Base-by-base conservation (phyloP, 2,113 vertebrate genomes). In the Centropus bengalensis region DNA sequence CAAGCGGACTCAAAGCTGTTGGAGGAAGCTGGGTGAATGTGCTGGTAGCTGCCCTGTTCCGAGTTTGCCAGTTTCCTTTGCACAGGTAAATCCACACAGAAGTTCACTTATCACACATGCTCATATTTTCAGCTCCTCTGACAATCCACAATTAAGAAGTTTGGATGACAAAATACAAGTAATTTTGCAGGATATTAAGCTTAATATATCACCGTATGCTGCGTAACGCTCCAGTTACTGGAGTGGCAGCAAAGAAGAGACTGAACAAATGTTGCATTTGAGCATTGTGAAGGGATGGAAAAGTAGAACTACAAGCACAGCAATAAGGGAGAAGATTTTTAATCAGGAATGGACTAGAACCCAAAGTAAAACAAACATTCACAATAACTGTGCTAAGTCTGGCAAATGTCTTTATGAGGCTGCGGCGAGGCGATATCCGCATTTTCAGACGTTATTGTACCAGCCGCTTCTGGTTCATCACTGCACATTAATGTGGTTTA, bases 401-500 rank as follows among this genome's bases (percentile, higher is more conserved):
- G 58, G 51, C 33, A 59, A 77, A 14, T 16, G 58, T 15, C 55
- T 82, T 60, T 42, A 44, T 20, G n/a, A 78, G n/a, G 76, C 63
- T 86, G 79, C 17, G 56, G 52, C 75, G 28, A 71, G 82, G 63
- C 3, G 36, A 36, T 4, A 78, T 1, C 13, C 23, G n/a, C 13
- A 2, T 74, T 75, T 86, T 60, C 88, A 88, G 59, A 38, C 36
- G 5, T 76, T 51, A 67, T 3, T 79, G 33, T 12, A n/a, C 71
- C 22, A 38, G 62, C 15, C 55, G 14, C 4, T 80, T 52, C 52
- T 81, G 82, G 47, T 16, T 75, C 73, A 33, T 71, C 85, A 15
- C 9, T 63, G 85, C 86, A 58, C 86, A 60, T 17, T 68, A 51
- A 52, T n/a, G 69, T 23, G 83, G 82, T 91, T 95, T 96, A 90